Base-by-base conservation (phyloP, 30 jellyfish, hydroid and myxozoan genomes). In the Hydractinia symbiolongicarpus region DNA sequence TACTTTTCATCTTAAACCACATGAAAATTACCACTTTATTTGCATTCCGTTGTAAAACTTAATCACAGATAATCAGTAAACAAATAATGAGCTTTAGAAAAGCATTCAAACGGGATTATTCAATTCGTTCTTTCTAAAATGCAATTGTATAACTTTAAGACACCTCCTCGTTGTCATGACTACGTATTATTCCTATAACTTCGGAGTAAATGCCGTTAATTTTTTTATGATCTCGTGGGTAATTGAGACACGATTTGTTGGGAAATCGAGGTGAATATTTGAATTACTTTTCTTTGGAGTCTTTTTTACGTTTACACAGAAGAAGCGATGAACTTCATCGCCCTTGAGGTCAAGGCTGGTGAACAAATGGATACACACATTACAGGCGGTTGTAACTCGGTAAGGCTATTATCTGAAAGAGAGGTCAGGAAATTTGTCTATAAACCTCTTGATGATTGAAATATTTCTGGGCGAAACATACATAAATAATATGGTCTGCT, bases 341-440 rank as follows among this genome's bases (percentile, higher is more conserved):
- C 74, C 74, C 74, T 64, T n/a, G 40, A 64, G 74, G 74, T 64
- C 74, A 64, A 64, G 40, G 74, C 40, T 64, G 74, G 74, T n/a
- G 74, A n/a, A 13, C 19, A 64, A 64, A 64, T 64, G 74, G 74
- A 64, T n/a, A 64, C 19, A n/a, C 19, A n/a, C 40, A 51, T 1
- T 1, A n/a, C 74, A 64, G 40, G 19, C 8, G 40, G 74, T 64
- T 44, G 40, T 51, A 64, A 6, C 9, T 6, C 74, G 74, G 74
- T 64, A 64, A n/a, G 74, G 40, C 74, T 64, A 64, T 64, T 51
- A 51, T n/a, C 19, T 64, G 19, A n/a, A n/a, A 44, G 40, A n/a
- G 74, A 51, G 74, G 74, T 64, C 74, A 64, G 17, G 40, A 51
- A 64, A n/a, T 64, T 64, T 64, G 40, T 64, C 74, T 44, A 51